Evolutionary conservation across 2,113 vertebrate genomes (phyloP), one percentile per base, ranked within the genome.

Genomic region (Syngnathus typhle): DNA sequence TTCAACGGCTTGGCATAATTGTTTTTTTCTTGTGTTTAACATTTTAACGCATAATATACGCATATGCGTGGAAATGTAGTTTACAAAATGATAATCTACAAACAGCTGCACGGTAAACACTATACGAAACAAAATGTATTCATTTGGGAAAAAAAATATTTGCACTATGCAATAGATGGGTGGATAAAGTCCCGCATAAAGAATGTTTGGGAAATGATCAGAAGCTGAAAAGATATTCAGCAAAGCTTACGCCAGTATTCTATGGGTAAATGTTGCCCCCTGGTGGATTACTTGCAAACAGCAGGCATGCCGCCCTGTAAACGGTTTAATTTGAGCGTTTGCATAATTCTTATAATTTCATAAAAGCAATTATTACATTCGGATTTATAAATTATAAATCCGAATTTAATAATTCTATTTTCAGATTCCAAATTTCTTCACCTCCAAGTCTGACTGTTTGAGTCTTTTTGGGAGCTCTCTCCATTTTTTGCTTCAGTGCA

Each of bases 231-330:
- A 43, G 15, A 47, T 12, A 5, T 55, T 38, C 7, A n/a, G 61
- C 54, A 8, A 19, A 44, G 38, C 5, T 27, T n/a, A 21, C 51
- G 44, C 54, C 2, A 47, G 19, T 47, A 10, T 21, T 69, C 55
- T 55, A 1, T 79, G 52, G 63, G 18, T 15, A n/a, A 51, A 73
- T 81, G 68, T 75, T 83, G 80, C 83, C 79, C 82, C 38, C 85
- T 84, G 51, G 62, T 83, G 87, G 7, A 39, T 3, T 0, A 18
- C 1, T 5, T 23, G 11, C 19, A 56, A 36, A 21, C n/a, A 16
- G 39, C 39, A 62, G 12, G 4, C 19, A 4, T 6, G 19, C 38
- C 41, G 21, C 10, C 0, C 10, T 4, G 5, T 12, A 10, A 6
- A 10, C 12, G 8, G 23, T 10, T 55, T 52, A n/a, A 19, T 52